Evolutionary conservation across 2,888 invertebrate genomes (phyloP).

Genomic region (Rhyacophila evoluta): DNA sequence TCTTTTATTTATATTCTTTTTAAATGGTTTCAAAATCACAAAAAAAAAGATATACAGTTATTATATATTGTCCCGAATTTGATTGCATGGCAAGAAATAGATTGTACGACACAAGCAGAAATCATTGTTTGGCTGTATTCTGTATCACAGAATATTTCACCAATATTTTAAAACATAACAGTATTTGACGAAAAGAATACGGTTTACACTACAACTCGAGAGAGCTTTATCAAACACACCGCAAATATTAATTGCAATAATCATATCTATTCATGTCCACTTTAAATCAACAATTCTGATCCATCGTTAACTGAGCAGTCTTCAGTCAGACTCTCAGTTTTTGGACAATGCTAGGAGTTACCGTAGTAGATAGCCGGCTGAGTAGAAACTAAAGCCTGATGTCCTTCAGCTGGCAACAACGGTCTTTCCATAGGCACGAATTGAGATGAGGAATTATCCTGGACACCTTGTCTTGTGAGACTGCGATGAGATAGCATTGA

Average conservation of each 20-base stretch:
- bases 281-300: slow-evolving; percentile 48
- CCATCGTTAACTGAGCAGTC: slow-evolving; percentile 44
- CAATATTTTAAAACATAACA: too few relatives aligned
- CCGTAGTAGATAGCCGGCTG: slow-evolving; percentile 50
- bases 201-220: too few relatives aligned
- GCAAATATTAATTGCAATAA: neutral
- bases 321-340: slow-evolving; percentile 35
- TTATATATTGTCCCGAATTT: neutral
- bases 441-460: slow-evolving; percentile 35
- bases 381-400: slow-evolving; percentile 50
- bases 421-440: slow-evolving; percentile 50
- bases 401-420: slow-evolving; percentile 45
- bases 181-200: too few relatives aligned
- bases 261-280: neutral
- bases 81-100: neutral
- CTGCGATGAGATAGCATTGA: slow-evolving; percentile 57
- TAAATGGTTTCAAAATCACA: too few relatives aligned
- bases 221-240: neutral
- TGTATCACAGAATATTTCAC: neutral
- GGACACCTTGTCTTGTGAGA: slow-evolving; percentile 28
- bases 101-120: neutral
- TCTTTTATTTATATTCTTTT: too few relatives aligned
- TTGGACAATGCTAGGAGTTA: slow-evolving; percentile 49
- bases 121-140: neutral
- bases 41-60: too few relatives aligned